Evolutionary conservation across 2,113 vertebrate species (phyloP).

Genomic region (Pipra filicauda): DNA sequence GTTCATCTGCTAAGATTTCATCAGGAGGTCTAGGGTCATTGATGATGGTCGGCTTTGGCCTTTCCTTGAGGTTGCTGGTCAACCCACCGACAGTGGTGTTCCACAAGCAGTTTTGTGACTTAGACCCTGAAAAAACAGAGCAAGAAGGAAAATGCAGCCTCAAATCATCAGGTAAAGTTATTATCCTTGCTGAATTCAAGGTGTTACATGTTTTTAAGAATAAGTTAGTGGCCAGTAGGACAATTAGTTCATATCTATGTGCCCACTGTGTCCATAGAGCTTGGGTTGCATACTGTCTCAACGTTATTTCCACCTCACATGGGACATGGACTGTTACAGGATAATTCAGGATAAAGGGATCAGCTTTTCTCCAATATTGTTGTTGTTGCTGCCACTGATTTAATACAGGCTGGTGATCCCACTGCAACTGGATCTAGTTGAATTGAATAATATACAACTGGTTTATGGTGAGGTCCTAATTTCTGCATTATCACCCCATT

Average conservation of each 20-base stretch:
- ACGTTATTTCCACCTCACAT: background rate
- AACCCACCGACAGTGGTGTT: constrained; percentile 85
- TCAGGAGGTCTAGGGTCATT: constrained; percentile 84
- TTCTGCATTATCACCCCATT: too few species aligned
- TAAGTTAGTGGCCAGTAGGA: background rate
- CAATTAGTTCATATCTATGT: background rate
- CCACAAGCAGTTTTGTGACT: constrained; percentile 92
- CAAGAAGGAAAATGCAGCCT: background rate
- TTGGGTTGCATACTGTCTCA: background rate
- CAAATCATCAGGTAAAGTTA: background rate
- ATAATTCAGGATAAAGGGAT: background rate
- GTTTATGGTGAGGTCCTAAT: background rate
- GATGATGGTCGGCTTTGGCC: constrained; percentile 73
- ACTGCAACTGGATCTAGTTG: background rate
- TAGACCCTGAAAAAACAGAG: constrained; percentile 81
- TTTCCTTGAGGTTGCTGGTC: constrained; percentile 81
- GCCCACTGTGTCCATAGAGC: background rate
- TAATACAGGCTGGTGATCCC: background rate
- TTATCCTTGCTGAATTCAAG: background rate
- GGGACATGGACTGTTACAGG: background rate
- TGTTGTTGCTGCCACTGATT: background rate
- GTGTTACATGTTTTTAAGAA: background rate
- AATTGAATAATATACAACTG: background rate
- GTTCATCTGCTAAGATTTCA: constrained; percentile 91
- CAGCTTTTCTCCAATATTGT: background rate